Base-by-base conservation (phyloP, 2,113 vertebrate species). In the Taurulus bubalis region DNA sequence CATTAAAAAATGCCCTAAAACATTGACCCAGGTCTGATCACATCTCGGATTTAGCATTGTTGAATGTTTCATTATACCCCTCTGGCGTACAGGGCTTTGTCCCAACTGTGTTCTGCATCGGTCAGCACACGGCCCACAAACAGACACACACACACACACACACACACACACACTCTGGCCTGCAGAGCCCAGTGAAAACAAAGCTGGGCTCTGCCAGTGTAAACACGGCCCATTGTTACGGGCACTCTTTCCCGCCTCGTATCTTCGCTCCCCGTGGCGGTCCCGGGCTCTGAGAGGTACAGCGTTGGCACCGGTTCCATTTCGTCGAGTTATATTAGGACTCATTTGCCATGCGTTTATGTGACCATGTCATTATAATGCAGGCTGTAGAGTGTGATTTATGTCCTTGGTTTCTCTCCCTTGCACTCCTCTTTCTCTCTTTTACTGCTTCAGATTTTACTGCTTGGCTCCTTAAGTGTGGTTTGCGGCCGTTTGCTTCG, bases 171-270 rank as follows among this genome's bases (percentile, higher is more conserved):
- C 71, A 59, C 84, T 28, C 47, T 34, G 74, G 85, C 55, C 84
- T 65, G 53, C 80, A 64, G 78, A 83, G 89, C 71, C 85, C 75
- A 91, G 87, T 87, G 85, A 92, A 93, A 93, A 92, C 90, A 92
- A 89, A 84, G 86, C 83, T 18, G 16, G 70, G 78, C 83, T 90
- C 77, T 88, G 89, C 91, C 92, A 93, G 80, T 89, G 86, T 90
- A 90, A 93, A 94, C 91, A 92, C 32, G 0, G 68, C 11, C 72
- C 82, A 91, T 93, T 94, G 91, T 92, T 91, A 80, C 34, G 83
- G 85, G 81, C 84, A 58, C 80, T 87, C 67, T 76, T 80, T 93
- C 89, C 85, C 85, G 70, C 87, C 86, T 88, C 58, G 65, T 84
- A 82, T 79, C 83, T 82, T 75, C 63, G 62, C 75, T 70, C 86